Base-by-base conservation (phyloP, 1,140 invertebrate genomes). In the Cydia strobilella region DNA sequence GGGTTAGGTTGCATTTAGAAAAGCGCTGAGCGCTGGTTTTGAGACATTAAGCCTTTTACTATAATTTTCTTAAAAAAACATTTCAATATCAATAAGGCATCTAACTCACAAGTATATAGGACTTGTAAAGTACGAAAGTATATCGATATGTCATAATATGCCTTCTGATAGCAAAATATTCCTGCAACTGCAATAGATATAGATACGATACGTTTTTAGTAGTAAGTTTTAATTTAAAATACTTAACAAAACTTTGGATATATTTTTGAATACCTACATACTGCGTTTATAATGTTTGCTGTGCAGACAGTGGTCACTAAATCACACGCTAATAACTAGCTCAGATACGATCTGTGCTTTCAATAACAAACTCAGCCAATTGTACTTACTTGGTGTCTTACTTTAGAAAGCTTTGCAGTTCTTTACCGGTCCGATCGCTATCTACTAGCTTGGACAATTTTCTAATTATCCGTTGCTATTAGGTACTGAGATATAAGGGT, bases 301-400 rank as follows among this genome's bases (percentile, higher is more conserved):
- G 65, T 51, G 20, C 6, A 15, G 9, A 25, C 23, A 31, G 65
- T 75, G 80, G 74, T 78, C 82, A 87, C 86, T 92, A 91, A 92
- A 92, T 92, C 90, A 92, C 80, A 77, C 78, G 80, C 89, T 90
- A 91, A 91, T 91, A 92, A 90, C 89, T 86, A 89, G 81, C 82
- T 74, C 25, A 78, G 90, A 92, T 91, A 91, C 83, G 81, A 92
- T 91, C 89, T 85, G 75, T 74, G 84, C 90, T 91, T 91, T 91
- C 90, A 91, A 90, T 92, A 90, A 88, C 88, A 92, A 88, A 89
- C 85, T 84, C 85, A 86, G 82, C 85, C 86, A 87, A 89, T 90
- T 89, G 88, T 86, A 84, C 82, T 51, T 72, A 72, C 72, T 73
- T 77, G 59, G 76, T 84, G 79, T 88, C 85, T 90, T 88, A 87